A percentile compares a stretch with the other conserved stretches of the same genome.
phyloP scores from a whole-genome alignment of 2,113 vertebrate genomes.

The Dipodomys stephensi region DNA sequence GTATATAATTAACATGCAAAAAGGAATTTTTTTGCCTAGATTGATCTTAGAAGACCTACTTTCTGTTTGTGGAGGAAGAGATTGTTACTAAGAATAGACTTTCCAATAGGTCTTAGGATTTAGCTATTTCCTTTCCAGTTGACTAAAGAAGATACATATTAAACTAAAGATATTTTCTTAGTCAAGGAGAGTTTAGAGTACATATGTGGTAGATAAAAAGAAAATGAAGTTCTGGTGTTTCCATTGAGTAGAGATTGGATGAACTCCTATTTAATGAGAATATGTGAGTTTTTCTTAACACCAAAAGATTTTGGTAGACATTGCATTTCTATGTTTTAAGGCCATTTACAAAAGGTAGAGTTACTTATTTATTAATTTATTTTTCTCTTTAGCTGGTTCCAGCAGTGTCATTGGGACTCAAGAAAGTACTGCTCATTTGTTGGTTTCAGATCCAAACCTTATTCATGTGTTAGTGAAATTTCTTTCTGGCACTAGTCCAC shows the following conservation, averaged over 20 bases:
- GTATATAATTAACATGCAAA: neutral
- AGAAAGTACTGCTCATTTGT: conserved; percentile 97
- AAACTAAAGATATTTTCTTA: neutral
- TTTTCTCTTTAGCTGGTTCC: conserved; percentile 85
- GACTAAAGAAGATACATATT: neutral
- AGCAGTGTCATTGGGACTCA: conserved; percentile 91
- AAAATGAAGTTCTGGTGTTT: neutral
- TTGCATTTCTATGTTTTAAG: neutral
- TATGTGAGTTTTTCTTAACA: neutral
- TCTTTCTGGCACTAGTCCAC: conserved; percentile 96
- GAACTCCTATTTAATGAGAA: neutral
- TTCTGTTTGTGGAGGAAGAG: neutral
- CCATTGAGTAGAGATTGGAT: neutral
- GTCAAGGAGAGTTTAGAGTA: neutral
- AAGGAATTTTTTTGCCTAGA: neutral
- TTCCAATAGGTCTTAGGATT: neutral
- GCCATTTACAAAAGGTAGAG: neutral
- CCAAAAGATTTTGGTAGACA: neutral
- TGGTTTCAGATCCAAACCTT: conserved; percentile 97
- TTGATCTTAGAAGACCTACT: conserved; percentile 5
- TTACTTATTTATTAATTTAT: neutral
- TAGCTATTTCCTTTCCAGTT: conserved; percentile 24
- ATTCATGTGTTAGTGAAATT: conserved; percentile 98
- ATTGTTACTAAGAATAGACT: neutral
- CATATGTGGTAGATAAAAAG: neutral